Conservation (phyloP, 2,797 vertebrate genomes). For the Falco concolor region DNA sequence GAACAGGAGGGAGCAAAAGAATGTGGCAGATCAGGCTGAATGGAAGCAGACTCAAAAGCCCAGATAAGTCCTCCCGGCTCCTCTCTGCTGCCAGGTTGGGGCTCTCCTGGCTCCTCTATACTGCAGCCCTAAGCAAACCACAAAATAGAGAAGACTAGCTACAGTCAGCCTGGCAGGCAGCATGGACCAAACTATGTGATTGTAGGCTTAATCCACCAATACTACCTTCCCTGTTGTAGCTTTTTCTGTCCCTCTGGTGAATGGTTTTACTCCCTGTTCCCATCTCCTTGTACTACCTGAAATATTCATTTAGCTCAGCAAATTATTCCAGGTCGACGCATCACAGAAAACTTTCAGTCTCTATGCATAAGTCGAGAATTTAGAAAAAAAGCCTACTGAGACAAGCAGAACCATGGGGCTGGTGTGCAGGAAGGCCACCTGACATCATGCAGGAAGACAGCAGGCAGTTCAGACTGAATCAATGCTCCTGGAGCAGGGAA, state of each 20-base stretch:
- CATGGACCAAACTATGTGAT: background rate
- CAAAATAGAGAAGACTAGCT: background rate
- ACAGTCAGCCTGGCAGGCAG: background rate
- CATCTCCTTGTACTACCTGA: background rate
- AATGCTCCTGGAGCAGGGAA: background rate
- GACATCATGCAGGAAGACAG: background rate
- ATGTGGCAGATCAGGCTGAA: background rate
- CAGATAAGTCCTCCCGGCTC: background rate
- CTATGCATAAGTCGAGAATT: background rate
- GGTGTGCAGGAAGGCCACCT: background rate
- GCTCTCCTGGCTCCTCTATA: background rate
- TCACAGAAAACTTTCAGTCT: background rate
- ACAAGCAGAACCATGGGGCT: background rate
- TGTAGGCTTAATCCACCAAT: background rate
- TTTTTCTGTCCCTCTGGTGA: background rate
- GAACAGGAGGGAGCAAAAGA: background rate
- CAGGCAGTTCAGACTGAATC: background rate
- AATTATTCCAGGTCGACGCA: background rate
- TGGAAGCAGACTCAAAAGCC: background rate
- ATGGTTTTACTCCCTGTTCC: background rate
- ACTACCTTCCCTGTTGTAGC: background rate
- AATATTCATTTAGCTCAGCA: background rate
- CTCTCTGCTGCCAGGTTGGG: background rate
- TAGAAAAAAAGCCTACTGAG: background rate
- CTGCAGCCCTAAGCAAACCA: accelerated